Evolutionary conservation across 2,797 vertebrate species (phyloP), one percentile per base, ranked within the genome.

Genomic region (Poecilia velifera): DNA sequence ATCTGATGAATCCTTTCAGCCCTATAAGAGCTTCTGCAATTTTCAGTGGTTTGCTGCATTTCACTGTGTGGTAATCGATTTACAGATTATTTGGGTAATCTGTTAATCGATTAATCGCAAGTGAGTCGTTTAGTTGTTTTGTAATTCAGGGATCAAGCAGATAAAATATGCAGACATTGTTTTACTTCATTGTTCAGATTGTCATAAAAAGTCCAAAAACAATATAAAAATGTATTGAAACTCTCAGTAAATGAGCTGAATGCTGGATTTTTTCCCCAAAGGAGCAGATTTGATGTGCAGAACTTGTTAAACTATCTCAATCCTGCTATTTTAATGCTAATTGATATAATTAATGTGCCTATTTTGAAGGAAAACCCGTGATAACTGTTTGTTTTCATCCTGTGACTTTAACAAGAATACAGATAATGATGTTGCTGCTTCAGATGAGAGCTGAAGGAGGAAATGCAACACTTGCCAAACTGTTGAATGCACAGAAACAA

Each of bases 371-470:
- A 20, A 18, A 36, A 20, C 3, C 31, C 14, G 28, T 36, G 62
- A 20, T 3, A 36, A 20, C 1, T 1, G 10, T 10, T 10, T 68
- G 39, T 41, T 70, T 43, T 70, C 39, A n/a, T 43, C 22, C 39
- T 68, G 1, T 31, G 14, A 18, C 36, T 34, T 16, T 3, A 3
- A 43, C 2, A 0, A 2, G 4, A 73, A n/a, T 10, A 87, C 88
- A 81, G 76, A 74, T 86, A 59, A 6, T 31, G 49, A 62, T 84
- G 77, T 70, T 72, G 34, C 78, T 45, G 43, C 31, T 53, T 57
- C 55, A 14, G 73, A 73, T 76, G 80, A 87, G 31, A 25, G 55
- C 20, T 0, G 16, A 49, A 8, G 28, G 57, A 59, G 28, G 59
- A 45, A 46, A 20, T 46, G 53, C 31, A 18, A 76, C 47, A 6